Percentiles rank a stretch among this genome's conserved stretches.
Conservation (phyloP, 2,113 vertebrate genomes). For the Embiotoca jacksoni region DNA sequence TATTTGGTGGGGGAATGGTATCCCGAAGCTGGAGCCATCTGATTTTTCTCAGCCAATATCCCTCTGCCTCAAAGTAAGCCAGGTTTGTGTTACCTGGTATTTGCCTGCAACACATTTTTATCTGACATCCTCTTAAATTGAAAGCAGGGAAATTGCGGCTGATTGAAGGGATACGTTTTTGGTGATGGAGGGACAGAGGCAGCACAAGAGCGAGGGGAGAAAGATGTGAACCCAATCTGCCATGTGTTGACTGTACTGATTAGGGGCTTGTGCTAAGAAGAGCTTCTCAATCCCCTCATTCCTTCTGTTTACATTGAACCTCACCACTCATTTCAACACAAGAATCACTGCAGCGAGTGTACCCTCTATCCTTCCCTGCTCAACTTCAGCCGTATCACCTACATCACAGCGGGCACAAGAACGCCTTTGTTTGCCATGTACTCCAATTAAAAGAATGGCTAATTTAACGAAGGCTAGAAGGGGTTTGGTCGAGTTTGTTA, state of each 20-base stretch:
- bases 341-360: slow-evolving; percentile 37
- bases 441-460: slow-evolving; percentile 48
- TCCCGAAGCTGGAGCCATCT: slow-evolving; percentile 47
- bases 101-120: slow-evolving; percentile 68
- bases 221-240: slow-evolving; percentile 80
- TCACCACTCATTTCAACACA: slow-evolving; percentile 35
- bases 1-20: slow-evolving; percentile 49
- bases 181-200: slow-evolving; percentile 57
- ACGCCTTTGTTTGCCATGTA: slow-evolving; percentile 29
- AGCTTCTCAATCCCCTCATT: slow-evolving; percentile 78
- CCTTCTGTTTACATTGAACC: slow-evolving; percentile 79
- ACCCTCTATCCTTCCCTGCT: slow-evolving; percentile 29
- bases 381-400: slow-evolving; percentile 41
- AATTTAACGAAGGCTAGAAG: slow-evolving; percentile 19
- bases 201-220: slow-evolving; percentile 38
- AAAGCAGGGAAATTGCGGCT: slow-evolving; percentile 70
- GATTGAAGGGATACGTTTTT: slow-evolving; percentile 70
- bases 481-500: slow-evolving; percentile 31
- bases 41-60: slow-evolving; percentile 53
- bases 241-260: slow-evolving; percentile 81
- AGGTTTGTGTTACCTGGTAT: slow-evolving; percentile 62
- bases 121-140: slow-evolving; percentile 66
- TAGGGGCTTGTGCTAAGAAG: slow-evolving; percentile 74
- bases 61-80: slow-evolving; percentile 56
- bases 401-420: slow-evolving; percentile 29